A percentile compares a stretch with the other conserved stretches of the same genome.
Conservation (phyloP, 2,113 vertebrate species). For the Bujurquina vittata region DNA sequence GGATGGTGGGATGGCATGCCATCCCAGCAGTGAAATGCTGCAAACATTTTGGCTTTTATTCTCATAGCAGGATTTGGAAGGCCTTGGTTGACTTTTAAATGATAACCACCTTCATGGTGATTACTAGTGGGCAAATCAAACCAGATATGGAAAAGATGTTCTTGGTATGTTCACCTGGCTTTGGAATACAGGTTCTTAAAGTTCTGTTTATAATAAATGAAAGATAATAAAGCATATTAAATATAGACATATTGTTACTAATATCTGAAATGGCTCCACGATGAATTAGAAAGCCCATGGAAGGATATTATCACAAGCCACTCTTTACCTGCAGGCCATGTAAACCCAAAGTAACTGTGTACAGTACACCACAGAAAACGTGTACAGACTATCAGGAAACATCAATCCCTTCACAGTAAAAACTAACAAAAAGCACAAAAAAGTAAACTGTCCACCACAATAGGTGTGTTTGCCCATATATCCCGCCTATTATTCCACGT, state of each 20-base stretch:
- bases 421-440: not conserved
- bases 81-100: not conserved
- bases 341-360: not conserved
- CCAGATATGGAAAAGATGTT: not conserved
- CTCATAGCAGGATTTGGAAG: not conserved
- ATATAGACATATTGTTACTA: not conserved
- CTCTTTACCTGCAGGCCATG: not conserved
- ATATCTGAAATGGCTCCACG: not conserved
- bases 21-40: too few relatives aligned
- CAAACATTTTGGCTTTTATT: too few relatives aligned
- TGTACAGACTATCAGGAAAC: not conserved
- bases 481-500: accelerated
- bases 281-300: not conserved
- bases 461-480: accelerated
- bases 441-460: not conserved
- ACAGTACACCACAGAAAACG: not conserved
- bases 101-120: not conserved
- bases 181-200: not conserved
- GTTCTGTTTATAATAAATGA: not conserved
- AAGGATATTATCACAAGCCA: not conserved
- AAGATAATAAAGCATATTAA: not conserved
- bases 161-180: not conserved
- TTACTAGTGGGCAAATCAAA: not conserved
- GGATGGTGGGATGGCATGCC: too few relatives aligned
- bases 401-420: not conserved